Conservation (phyloP, 2,888 invertebrate genomes). For the Chrysolina haemoptera region DNA sequence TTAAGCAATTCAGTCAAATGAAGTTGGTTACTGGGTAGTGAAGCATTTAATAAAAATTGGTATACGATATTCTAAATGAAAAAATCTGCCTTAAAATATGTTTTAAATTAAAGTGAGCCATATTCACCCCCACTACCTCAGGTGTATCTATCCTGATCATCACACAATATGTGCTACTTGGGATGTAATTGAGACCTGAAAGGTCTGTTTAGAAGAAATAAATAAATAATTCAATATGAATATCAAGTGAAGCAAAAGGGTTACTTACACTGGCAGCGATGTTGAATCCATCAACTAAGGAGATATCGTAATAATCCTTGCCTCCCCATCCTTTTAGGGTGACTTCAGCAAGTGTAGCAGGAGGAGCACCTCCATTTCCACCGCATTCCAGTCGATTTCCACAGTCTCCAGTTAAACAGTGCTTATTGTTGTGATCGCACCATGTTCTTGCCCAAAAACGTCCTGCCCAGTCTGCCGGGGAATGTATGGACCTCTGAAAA, state of each 20-base stretch:
- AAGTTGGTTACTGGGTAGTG: too few relatives aligned
- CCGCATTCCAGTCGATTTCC: conserved; percentile 67
- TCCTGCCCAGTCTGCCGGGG: conserved; percentile 66
- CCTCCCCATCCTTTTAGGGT: conserved; percentile 65
- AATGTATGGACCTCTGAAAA: conserved; percentile 50
- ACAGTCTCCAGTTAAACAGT: conserved; percentile 68
- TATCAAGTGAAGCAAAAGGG: background rate
- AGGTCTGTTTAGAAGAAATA: too few relatives aligned
- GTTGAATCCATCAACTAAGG: conserved; percentile 72
- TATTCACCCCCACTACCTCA: too few relatives aligned
- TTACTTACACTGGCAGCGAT: conserved; percentile 61
- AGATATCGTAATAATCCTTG: conserved; percentile 71
- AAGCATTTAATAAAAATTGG: too few relatives aligned
- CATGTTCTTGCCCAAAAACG: conserved; percentile 70
- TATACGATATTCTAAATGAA: too few relatives aligned
- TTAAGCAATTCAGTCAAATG: too few relatives aligned
- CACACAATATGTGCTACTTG: too few relatives aligned
- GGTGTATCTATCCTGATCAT: too few relatives aligned
- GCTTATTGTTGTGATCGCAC: conserved; percentile 62
- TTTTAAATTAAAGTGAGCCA: too few relatives aligned
- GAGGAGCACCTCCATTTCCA: conserved; percentile 69
- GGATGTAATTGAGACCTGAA: too few relatives aligned
- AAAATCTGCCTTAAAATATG: too few relatives aligned
- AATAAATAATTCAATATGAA: too few relatives aligned
- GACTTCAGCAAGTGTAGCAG: conserved; percentile 69